Conservation (phyloP, 2,113 vertebrate species). For the Elanus axillaris region DNA sequence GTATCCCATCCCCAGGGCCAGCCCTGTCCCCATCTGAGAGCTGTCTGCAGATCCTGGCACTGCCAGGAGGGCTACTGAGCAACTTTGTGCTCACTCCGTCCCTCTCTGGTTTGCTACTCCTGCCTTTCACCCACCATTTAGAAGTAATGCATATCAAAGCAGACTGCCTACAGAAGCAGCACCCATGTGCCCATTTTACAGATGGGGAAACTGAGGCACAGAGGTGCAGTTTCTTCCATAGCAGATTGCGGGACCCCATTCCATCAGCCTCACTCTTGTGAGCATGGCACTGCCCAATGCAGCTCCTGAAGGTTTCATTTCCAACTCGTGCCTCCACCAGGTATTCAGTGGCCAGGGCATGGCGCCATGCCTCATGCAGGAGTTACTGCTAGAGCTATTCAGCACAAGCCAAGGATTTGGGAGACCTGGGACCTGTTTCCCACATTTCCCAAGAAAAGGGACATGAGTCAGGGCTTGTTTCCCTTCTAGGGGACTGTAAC, state of each 20-base stretch:
- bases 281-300: neutral
- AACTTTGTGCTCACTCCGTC: neutral
- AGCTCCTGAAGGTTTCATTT: neutral
- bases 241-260: neutral
- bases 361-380: fast-evolving
- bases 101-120: neutral
- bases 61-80: neutral
- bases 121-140: neutral
- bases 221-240: neutral
- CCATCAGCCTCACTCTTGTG: fast-evolving
- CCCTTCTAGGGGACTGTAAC: neutral
- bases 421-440: neutral
- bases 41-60: neutral
- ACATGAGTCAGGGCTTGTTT: fast-evolving
- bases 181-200: neutral
- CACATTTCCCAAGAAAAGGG: neutral
- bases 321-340: neutral
- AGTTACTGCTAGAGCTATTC: neutral
- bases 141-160: neutral
- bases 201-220: neutral
- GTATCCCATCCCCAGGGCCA: neutral
- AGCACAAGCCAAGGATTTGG: neutral
- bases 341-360: fast-evolving
- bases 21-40: neutral
- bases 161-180: neutral